phyloP scores from a whole-genome alignment of 2,113 vertebrate species.

The Pomatostomus ruficeps region DNA sequence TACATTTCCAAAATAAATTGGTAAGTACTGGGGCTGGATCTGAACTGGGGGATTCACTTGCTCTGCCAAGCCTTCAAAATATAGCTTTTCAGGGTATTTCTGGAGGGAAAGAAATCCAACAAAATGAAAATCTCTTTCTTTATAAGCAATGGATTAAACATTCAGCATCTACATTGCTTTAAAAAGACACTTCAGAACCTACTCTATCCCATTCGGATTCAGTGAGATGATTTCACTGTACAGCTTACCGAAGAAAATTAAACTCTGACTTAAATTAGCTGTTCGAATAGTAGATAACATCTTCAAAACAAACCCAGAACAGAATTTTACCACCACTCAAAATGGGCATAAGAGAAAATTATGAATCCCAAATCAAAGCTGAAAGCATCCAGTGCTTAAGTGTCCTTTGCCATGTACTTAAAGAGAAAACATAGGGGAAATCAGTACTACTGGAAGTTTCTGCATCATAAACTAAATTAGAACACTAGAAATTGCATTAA shows the following conservation, averaged over 20 bases:
- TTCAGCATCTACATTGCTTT: neutral
- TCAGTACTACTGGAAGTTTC: neutral
- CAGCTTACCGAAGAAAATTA: neutral
- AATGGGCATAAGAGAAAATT: neutral
- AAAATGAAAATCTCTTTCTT: neutral
- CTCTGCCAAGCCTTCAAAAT: conserved; percentile 96
- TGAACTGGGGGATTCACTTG: conserved; percentile 95
- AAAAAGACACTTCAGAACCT: neutral
- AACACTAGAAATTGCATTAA: neutral
- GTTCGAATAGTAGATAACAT: neutral
- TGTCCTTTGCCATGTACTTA: neutral
- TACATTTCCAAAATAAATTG: conserved; percentile 98
- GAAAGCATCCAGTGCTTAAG: neutral
- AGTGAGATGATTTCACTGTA: neutral
- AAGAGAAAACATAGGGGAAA: neutral
- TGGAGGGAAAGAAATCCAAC: conserved; percentile 48
- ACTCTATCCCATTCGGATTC: neutral
- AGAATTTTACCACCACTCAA: neutral
- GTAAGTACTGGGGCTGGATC: conserved; percentile 92
- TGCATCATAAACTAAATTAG: neutral
- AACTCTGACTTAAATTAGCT: neutral
- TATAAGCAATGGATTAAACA: neutral
- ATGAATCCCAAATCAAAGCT: neutral
- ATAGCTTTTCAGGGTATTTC: conserved; percentile 99
- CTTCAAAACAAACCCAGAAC: neutral